A percentile compares a stretch with the other conserved stretches of the same genome.
Conservation (phyloP, 35 echinoderm and acorn worm species). For the Diadema setosum region DNA sequence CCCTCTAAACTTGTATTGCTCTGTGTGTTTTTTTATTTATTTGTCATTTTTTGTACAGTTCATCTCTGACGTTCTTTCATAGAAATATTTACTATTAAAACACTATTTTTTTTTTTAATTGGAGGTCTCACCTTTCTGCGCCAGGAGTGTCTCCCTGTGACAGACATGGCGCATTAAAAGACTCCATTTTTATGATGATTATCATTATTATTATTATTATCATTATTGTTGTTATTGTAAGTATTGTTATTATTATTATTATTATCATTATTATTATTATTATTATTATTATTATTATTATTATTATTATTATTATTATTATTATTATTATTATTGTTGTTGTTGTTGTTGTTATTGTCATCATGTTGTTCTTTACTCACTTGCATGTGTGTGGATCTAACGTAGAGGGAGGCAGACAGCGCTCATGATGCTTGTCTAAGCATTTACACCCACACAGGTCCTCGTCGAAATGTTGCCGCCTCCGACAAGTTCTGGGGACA, state of each 20-base stretch:
- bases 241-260: neutral
- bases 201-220: neutral
- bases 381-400: neutral
- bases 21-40: too few species aligned
- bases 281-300: neutral
- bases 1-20: too few species aligned
- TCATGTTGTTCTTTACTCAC: neutral
- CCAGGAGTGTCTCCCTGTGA: too few species aligned
- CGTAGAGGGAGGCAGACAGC: neutral
- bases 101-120: too few species aligned
- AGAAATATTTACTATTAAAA: too few species aligned
- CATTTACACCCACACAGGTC: constrained; percentile 10
- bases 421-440: neutral
- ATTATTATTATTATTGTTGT: neutral
- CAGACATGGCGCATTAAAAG: too few species aligned
- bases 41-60: too few species aligned
- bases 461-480: neutral
- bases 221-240: neutral
- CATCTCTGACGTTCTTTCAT: too few species aligned
- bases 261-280: neutral
- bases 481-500: neutral
- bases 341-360: neutral
- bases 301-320: neutral
- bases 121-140: too few species aligned
- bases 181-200: too few species aligned